Evolutionary conservation across 2,113 vertebrate species (phyloP), one percentile per base, ranked within the genome.

Genomic region (Nipponia nippon): DNA sequence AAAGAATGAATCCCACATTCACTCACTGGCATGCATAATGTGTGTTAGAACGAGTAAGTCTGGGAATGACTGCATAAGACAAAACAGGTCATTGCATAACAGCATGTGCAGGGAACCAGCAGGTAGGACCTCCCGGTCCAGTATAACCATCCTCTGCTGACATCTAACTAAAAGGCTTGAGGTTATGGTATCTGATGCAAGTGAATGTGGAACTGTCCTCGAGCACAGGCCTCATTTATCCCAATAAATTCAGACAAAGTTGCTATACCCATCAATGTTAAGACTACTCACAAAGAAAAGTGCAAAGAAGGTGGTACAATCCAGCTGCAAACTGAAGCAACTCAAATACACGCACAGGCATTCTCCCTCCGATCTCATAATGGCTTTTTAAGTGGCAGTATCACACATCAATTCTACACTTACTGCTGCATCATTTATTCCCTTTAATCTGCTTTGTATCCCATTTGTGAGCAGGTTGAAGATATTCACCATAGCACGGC

Each of bases 301-400:
- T 0, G 13, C 38, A 44, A 46, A 21, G 44, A n/a, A 4, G 5
- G 4, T 13, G 18, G 3, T 2, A 42, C 7, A 26, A 34, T 4
- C 27, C 81, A 50, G 17, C 4, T 55, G 30, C 53, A 52, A 85
- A 59, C 25, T 22, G n/a, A 36, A 79, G 38, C n/a, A 32, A 49
- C n/a, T 44, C 55, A 18, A 38, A 32, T 4, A 4, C 25, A 29
- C 21, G 14, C 29, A 34, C 4, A 61, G 38, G 56, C 32, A 9
- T 11, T 38, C 27, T 63, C 34, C n/a, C 59, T 70, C 23, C 40
- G 10, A 7, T 0, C 59, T 46, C 77, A 38, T 0, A 4, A 13
- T 0, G 1, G 12, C 26, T 22, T 87, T 89, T 55, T 53, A 59
- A 71, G 58, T 1, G 32, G 75, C 75, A 76, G 10, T 29, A n/a